A percentile compares a stretch with the other conserved stretches of the same genome.
Conservation (phyloP, 2,113 vertebrate genomes). For the Psephotus haematonotus region DNA sequence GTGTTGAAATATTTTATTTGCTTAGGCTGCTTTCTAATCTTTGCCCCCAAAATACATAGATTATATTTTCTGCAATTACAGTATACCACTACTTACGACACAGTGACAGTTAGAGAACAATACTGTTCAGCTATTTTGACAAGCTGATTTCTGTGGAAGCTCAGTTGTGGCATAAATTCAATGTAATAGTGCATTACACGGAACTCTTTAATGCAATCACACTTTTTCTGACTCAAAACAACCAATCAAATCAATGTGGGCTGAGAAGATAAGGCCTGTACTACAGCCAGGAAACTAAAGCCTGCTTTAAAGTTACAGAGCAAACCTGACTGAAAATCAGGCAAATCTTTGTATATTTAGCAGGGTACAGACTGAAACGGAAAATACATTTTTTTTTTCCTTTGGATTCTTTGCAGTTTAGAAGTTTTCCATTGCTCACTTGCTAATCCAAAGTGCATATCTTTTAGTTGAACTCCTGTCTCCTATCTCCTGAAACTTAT, state of each 20-base stretch:
- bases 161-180: background rate
- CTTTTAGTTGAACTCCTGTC: constrained; percentile 4
- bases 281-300: background rate
- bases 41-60: background rate
- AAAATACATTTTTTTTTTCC: constrained; percentile 29
- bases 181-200: background rate
- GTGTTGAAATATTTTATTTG: background rate
- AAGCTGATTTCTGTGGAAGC: background rate
- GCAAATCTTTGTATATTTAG: background rate
- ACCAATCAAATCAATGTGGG: background rate
- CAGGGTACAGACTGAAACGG: background rate
- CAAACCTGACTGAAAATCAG: constrained; percentile 19
- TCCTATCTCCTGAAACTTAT: constrained; percentile 52
- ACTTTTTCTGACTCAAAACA: background rate
- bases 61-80: background rate
- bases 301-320: background rate
- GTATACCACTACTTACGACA: background rate
- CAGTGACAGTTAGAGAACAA: background rate
- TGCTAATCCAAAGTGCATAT: constrained; percentile 56
- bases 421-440: background rate
- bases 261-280: background rate
- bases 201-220: background rate
- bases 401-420: constrained; percentile 20
- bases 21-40: background rate
- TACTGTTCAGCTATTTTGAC: background rate